phyloP scores from a whole-genome alignment of 2,797 vertebrate genomes.

The Squalus acanthias region DNA sequence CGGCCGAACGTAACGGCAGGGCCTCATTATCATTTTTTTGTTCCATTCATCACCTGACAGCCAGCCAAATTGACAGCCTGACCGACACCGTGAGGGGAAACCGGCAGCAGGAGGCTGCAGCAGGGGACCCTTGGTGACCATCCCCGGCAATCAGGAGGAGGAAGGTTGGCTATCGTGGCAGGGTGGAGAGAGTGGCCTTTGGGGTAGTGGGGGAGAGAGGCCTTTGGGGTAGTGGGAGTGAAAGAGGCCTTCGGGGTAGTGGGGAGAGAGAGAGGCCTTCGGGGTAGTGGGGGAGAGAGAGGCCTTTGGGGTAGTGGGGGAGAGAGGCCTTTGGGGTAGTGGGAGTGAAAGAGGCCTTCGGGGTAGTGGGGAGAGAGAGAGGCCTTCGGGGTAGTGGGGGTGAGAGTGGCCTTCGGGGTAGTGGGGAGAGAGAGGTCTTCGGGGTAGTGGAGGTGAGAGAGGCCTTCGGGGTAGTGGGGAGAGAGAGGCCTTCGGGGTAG shows the following conservation, averaged over 20 bases:
- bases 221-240: no score
- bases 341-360: no score
- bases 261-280: no score
- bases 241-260: no score
- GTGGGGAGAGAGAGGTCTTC: background rate
- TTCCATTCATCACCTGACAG: background rate
- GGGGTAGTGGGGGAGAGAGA: background rate
- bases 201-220: no score
- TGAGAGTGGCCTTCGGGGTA: background rate
- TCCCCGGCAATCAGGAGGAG: background rate
- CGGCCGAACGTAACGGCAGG: background rate
- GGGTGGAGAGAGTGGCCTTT: background rate
- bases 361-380: no score
- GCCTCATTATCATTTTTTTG: background rate
- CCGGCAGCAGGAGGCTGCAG: background rate
- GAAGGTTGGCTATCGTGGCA: background rate
- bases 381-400: background rate
- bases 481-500: no score
- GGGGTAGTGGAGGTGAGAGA: background rate
- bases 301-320: background rate
- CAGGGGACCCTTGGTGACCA: background rate
- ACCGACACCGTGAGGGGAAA: background rate
- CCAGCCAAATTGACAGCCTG: background rate
- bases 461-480: background rate
- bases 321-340: no score